Base-by-base conservation (phyloP, 2,888 invertebrate genomes). In the Drosophila trichaetosa region DNA sequence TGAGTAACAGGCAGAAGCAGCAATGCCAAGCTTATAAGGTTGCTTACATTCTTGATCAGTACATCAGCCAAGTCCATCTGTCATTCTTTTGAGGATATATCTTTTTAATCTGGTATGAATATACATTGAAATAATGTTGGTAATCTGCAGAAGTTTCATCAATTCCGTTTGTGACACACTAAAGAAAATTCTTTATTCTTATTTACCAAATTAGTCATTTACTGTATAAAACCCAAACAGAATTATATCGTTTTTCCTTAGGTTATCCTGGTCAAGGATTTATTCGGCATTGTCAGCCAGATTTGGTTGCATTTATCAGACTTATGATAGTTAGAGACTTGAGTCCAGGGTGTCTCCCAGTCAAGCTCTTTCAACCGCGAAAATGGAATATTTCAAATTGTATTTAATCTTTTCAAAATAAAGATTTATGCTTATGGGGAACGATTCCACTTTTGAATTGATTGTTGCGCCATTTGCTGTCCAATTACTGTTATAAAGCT, bases 371-470 rank as follows among this genome's bases (percentile, higher is more conserved):
- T 46, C 27, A 24, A 21, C 21, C 16, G 16, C 16, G 46, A 46
- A 40, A 42, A 29, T 51, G 18, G 21, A 54, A 49, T 16, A 59
- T 60, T 59, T 59, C 2, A 27, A 38, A 38, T 36, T 13, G 54
- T 27, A 59, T 69, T 79, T 57, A 36, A 71, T 53, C 74, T 58
- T 48, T 21, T 64, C 66, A 71, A 73, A 73, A 77, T 87, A 75
- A 57, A 79, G 76, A 89, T 85, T 89, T 81, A 89, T 83, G 66
- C 56, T 38, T 46, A 29, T 31, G 56, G 21, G 53, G n/a, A 36
- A 10, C 36, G 10, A 29, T 54, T 29, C 24, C 48, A 24, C 4
- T 46, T 7, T 18, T 71, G 65, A 79, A 82, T 84, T 82, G 76
- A 66, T 61, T 62, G 48, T 69, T 76, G 48, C 59, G 38, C 38